Evolutionary conservation across 1,140 invertebrate genomes (phyloP).

Genomic region (Drosophila baimaii): DNA sequence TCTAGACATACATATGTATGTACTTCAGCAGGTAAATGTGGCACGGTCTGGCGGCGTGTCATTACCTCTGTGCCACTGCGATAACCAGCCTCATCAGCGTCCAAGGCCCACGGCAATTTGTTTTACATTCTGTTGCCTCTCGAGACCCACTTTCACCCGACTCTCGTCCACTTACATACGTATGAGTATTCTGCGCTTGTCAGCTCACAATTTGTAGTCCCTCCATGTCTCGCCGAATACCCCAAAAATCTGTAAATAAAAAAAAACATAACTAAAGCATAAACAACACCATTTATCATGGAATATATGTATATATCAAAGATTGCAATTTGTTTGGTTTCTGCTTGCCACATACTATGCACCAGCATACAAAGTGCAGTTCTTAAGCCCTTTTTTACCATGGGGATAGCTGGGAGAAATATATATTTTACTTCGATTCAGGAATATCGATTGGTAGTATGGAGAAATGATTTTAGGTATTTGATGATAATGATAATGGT

Average conservation of each 20-base stretch:
- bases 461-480: background rate
- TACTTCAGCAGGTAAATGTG: background rate
- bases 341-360: constrained; percentile 17
- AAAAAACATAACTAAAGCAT: background rate
- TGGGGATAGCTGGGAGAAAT: background rate
- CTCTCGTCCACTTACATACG: no score
- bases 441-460: background rate
- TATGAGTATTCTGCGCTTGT: constrained; percentile 4
- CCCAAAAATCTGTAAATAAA: constrained; percentile 3
- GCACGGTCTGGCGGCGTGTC: constrained; percentile 11
- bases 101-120: constrained; percentile 39
- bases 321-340: constrained; percentile 58
- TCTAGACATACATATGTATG: background rate
- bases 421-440: background rate
- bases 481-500: no score
- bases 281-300: constrained; percentile 26
- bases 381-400: constrained; percentile 7
- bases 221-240: background rate
- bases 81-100: constrained; percentile 50
- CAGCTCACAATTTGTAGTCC: constrained; percentile 4
- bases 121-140: constrained; percentile 49
- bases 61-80: constrained; percentile 22
- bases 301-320: constrained; percentile 50
- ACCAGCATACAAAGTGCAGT: constrained; percentile 14
- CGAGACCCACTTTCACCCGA: constrained; percentile 14